Evolutionary conservation across 2,888 invertebrate genomes (phyloP).

Genomic region (Trichogramma evanescens): DNA sequence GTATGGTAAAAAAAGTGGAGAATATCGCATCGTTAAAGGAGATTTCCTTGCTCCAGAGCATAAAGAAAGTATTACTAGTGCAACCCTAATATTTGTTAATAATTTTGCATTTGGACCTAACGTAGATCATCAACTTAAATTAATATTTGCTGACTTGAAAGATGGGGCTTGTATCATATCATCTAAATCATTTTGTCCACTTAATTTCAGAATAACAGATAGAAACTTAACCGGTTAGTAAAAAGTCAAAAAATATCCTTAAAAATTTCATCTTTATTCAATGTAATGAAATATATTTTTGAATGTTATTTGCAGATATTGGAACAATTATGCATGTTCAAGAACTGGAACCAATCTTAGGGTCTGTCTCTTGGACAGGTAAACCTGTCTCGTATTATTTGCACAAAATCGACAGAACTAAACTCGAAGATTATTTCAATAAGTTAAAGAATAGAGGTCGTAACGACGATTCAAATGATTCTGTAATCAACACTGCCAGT

Average conservation of each 20-base stretch:
- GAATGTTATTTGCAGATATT: constrained; percentile 62
- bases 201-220: constrained; percentile 96
- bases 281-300: background rate
- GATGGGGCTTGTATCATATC: constrained; percentile 96
- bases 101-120: constrained; percentile 98
- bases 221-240: constrained; percentile 80
- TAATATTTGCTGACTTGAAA: constrained; percentile 90
- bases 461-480: constrained; percentile 40
- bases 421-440: constrained; percentile 93
- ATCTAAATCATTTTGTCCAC: constrained; percentile 97
- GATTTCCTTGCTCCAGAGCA: constrained; percentile 91
- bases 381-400: constrained; percentile 98
- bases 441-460: constrained; percentile 70
- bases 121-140: constrained; percentile 94
- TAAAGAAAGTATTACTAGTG: constrained; percentile 87
- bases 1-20: constrained; percentile 93
- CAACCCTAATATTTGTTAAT: constrained; percentile 96
- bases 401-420: constrained; percentile 95
- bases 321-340: constrained; percentile 98
- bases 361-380: constrained; percentile 98
- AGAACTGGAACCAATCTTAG: constrained; percentile 89
- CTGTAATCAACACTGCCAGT: constrained; percentile 48
- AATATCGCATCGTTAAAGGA: constrained; percentile 86
- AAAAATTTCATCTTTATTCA: background rate
- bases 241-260: background rate